phyloP scores from a whole-genome alignment of 1,140 invertebrate genomes.

The Danaus melanippus region DNA sequence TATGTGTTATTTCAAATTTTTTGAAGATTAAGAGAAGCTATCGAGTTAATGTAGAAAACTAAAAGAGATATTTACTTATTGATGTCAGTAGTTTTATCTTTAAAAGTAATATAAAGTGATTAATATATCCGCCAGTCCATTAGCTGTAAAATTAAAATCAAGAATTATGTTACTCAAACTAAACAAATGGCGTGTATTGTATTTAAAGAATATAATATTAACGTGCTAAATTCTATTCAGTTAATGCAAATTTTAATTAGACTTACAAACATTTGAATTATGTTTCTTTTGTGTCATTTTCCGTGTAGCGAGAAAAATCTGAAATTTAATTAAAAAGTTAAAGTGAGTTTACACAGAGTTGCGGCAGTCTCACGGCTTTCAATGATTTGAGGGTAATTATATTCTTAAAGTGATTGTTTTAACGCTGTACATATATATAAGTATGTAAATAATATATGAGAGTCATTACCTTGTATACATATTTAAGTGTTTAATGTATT shows the following conservation, averaged over 20 bases:
- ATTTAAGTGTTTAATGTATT: neutral
- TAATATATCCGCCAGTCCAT: no score
- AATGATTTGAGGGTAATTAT: slow-evolving; percentile 56
- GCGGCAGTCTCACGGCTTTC: slow-evolving; percentile 44
- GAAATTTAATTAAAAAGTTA: slow-evolving; percentile 71
- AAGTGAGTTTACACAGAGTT: slow-evolving; percentile 65
- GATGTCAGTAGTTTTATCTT: no score
- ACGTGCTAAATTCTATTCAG: no score
- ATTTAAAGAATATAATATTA: no score
- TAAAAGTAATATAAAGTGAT: no score
- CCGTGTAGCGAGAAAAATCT: slow-evolving; percentile 54
- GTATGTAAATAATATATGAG: neutral
- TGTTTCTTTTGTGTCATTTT: slow-evolving; percentile 39
- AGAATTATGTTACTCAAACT: no score
- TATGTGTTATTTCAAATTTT: neutral
- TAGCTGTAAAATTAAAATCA: no score
- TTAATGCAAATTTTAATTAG: no score
- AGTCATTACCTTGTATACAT: neutral
- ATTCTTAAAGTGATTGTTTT: slow-evolving; percentile 49
- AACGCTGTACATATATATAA: slow-evolving; percentile 11
- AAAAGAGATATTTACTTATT: no score
- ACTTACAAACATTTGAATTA: no score
- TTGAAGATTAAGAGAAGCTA: slow-evolving; percentile 2
- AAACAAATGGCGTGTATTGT: no score
- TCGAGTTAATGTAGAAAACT: slow-evolving; percentile 29